Evolutionary conservation across 1,140 invertebrate species (phyloP).

Genomic region (Nasonia longicornis): DNA sequence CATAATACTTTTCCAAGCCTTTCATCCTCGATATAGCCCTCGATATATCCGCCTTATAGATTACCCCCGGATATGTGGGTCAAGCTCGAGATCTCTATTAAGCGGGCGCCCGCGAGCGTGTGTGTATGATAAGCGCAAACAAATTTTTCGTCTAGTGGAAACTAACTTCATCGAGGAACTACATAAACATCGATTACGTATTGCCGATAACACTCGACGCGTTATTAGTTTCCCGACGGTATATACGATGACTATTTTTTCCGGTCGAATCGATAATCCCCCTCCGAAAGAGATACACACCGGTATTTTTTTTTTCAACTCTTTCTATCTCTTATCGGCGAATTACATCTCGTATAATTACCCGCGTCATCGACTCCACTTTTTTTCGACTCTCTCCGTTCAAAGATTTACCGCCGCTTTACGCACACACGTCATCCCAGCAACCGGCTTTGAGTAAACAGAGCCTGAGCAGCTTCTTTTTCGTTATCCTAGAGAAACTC

Average conservation of each 20-base stretch:
- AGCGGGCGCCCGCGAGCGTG: too few species aligned
- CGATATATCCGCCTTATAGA: too few species aligned
- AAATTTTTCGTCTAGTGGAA: not conserved
- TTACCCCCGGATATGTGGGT: too few species aligned
- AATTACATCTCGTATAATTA: constrained; percentile 7
- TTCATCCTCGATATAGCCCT: too few species aligned
- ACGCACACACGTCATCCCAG: too few species aligned
- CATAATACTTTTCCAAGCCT: not conserved
- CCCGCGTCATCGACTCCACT: not conserved
- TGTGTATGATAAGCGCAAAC: not conserved
- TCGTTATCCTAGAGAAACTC: not conserved
- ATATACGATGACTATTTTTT: constrained; percentile 3
- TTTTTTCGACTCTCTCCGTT: not conserved
- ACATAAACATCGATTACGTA: constrained; percentile 14
- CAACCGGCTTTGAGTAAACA: too few species aligned
- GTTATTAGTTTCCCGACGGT: constrained; percentile 24
- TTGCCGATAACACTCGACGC: not conserved
- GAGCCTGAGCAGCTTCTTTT: too few species aligned
- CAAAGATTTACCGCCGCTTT: too few species aligned
- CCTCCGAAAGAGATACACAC: not conserved
- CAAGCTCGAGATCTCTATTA: too few species aligned
- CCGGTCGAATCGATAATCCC: constrained; percentile 3
- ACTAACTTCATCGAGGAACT: not conserved
- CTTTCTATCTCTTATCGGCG: not conserved
- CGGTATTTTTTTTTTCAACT: not conserved